Base-by-base conservation (phyloP, 2,113 vertebrate species). In the Periophthalmodon schlosseri region DNA sequence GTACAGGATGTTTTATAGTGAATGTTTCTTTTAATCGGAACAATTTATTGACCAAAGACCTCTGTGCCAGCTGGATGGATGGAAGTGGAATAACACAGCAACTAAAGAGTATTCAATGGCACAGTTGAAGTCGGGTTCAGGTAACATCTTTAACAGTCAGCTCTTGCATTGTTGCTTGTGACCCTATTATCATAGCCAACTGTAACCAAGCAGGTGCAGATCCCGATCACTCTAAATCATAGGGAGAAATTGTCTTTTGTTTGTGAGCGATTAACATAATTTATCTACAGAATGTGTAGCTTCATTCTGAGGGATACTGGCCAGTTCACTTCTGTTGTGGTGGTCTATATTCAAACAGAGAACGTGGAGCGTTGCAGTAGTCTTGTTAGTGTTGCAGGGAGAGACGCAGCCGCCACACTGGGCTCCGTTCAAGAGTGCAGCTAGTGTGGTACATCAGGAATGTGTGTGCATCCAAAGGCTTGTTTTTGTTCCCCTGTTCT, bases 241-340 rank as follows among this genome's bases (percentile, higher is more conserved):
- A 58, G 33, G 67, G 69, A 75, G 65, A 66, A 84, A 33, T 8
- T 71, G 70, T 74, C 74, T 82, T 68, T 84, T 84, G 73, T 89
- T 88, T 84, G 71, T 84, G 64, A 84, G 81, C 86, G 72, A 85
- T 54, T 21, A 18, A 18, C 28, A 68, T 34, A 60, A 68, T 71
- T 49, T 13, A 64, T 5, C 54, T 50, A 39, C 21, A 57, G 3
- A 60, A 10, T 52, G 58, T 69, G 67, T 61, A 73, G 73, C 82
- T 76, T 80, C 72, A 77, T 86, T 86, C 81, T 82, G 85, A 78
- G 87, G 90, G 90, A 61, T 82, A 82, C 72, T 79, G 87, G 80
- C 87, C 83, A 78, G 88, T 84, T 87, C 82, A 81, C 74, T 74
- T 79, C 81, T 85, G 80, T 68, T 21, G 80, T 87, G 88, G 74